Evolutionary conservation across 2,797 vertebrate species (phyloP), one percentile per base, ranked within the genome.

Genomic region (Pangasius sanitwongsei): DNA sequence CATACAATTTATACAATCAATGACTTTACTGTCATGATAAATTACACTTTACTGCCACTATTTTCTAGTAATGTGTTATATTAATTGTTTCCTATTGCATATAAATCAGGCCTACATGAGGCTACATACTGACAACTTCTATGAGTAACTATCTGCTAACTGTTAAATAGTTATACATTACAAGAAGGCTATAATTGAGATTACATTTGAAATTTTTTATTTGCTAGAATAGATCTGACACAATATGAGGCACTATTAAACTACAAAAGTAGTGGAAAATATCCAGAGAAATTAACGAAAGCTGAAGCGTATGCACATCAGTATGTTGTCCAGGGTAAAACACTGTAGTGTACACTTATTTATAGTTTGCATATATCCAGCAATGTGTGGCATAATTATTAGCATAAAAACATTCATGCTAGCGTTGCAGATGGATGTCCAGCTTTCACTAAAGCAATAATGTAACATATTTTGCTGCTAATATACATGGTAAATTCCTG

Each of bases 401-500:
- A 12, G 61, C 25, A 28, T 65, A 65, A 65, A 65, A 65, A 65
- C 72, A 23, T 75, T 55, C n/a, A 55, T 3, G 6, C 7, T 80
- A 31, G 50, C 12, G 2, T 80, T 55, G 50, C 15, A 31, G 28
- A n/a, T 80, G 75, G 6, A 41, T 59, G 78, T 34, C 50, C 31
- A 83, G 57, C 59, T 83, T 63, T 63, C 34, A 59, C 7, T 55
- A 61, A 9, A 20, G 31, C 31, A 6, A 41, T 41, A 72, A 63
- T 59, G 28, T 12, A 41, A 41, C 9, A 28, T 44, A 83, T 61
- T 31, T 83, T 61, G 81, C 34, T 83, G 57, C 55, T 31, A 53
- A 55, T 57, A 80, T 80, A 80, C 53, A 83, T 83, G 28, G 77
- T 55, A 31, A 61, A 61, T 83, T 63, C 28, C 20, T 61, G 31